Conservation (phyloP, 2,797 vertebrate genomes). For the Microctenopoma lineatum region DNA sequence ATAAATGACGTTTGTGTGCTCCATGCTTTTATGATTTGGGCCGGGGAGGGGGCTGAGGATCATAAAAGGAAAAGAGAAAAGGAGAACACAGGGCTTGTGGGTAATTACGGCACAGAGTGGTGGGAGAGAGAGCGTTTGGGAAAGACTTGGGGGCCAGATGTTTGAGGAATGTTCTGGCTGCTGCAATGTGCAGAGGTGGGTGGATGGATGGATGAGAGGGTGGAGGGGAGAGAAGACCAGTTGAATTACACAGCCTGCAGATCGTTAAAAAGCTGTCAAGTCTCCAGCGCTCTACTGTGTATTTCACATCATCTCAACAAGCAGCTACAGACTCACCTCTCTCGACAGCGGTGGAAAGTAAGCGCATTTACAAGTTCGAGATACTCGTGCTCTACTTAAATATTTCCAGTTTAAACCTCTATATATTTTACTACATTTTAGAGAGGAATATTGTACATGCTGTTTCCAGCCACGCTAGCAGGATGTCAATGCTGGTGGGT, state of each 20-base stretch:
- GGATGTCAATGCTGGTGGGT: background rate
- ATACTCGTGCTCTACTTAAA: background rate
- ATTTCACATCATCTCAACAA: slow-evolving; percentile 72
- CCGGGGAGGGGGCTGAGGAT: slow-evolving; percentile 57
- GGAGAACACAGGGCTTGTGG: slow-evolving; percentile 83
- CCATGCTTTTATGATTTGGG: slow-evolving; percentile 72
- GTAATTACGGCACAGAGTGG: slow-evolving; percentile 79
- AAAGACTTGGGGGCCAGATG: slow-evolving; percentile 84
- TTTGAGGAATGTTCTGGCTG: slow-evolving; percentile 87
- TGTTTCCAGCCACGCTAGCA: background rate
- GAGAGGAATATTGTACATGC: background rate
- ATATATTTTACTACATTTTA: background rate
- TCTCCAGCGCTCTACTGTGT: slow-evolving; percentile 78
- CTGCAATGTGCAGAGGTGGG: slow-evolving; percentile 69
- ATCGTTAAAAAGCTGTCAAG: slow-evolving; percentile 82
- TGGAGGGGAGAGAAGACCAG: slow-evolving; percentile 67
- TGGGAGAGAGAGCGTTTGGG: slow-evolving; percentile 73
- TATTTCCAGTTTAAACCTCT: background rate
- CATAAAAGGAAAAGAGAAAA: slow-evolving; percentile 84
- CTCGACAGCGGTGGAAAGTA: slow-evolving; percentile 39
- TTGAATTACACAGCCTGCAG: slow-evolving; percentile 81
- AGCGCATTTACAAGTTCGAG: background rate
- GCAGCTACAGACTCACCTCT: slow-evolving; percentile 55
- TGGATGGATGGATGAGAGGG: slow-evolving; percentile 58
- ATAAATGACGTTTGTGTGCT: slow-evolving; percentile 71